A percentile compares a stretch with the other conserved stretches of the same genome.
phyloP scores from a whole-genome alignment of 2,113 vertebrate species.

The Aramus guarauna region DNA sequence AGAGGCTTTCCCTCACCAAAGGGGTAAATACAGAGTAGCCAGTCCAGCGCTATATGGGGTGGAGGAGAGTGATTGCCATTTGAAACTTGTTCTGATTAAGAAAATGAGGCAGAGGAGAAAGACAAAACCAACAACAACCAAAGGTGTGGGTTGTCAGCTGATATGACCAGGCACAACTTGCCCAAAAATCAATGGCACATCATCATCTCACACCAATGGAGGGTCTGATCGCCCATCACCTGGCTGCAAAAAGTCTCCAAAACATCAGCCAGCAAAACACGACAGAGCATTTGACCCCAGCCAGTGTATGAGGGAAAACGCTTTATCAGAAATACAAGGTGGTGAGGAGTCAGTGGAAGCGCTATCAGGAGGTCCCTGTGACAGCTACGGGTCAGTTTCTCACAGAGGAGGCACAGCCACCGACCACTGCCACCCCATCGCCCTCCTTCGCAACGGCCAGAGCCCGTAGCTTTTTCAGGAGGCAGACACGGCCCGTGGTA shows the following conservation, averaged over 20 bases:
- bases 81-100: not conserved
- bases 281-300: not conserved
- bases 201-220: not conserved
- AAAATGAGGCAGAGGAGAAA: not conserved
- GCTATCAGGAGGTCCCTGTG: not conserved
- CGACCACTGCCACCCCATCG: not conserved
- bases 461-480: not conserved
- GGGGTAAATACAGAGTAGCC: not conserved
- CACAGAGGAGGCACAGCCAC: not conserved
- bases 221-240: not conserved
- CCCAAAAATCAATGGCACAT: not conserved
- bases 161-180: not conserved
- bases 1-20: not conserved
- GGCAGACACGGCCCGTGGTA: not conserved
- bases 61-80: not conserved
- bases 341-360: not conserved
- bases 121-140: not conserved
- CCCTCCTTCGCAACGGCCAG: not conserved
- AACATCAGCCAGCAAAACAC: not conserved
- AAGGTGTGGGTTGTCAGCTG: not conserved
- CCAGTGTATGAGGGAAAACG: not conserved
- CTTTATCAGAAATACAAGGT: not conserved
- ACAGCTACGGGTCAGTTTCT: not conserved
- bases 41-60: not conserved
- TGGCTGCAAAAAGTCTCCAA: not conserved